These are phyloP conservation scores for Adelges cooleyi DNA, from an alignment of 1,140 invertebrate species.

Conservation along the genomic window DNA sequence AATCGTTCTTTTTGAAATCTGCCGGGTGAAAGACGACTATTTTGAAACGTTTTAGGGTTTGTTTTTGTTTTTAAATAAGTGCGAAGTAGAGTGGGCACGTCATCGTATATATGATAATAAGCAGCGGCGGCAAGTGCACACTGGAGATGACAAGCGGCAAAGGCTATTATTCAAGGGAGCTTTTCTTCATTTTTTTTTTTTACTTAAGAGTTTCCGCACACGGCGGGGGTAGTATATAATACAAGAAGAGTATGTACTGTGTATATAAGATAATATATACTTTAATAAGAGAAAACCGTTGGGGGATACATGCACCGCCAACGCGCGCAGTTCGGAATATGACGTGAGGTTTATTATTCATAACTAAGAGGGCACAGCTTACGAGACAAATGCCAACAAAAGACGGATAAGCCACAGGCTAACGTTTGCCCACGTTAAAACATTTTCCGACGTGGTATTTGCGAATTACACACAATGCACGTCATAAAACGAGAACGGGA, in stretches of 20 bases:
- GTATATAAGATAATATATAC: neutral
- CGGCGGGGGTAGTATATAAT: neutral
- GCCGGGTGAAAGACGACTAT: neutral
- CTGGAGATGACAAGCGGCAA: conserved; percentile 11
- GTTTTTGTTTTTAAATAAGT: conserved; percentile 4
- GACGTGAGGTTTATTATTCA: neutral
- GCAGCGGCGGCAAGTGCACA: conserved; percentile 7
- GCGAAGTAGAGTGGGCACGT: neutral
- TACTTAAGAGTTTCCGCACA: neutral
- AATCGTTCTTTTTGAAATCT: conserved; percentile 4
- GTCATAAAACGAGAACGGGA: no score
- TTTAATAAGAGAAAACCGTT: neutral
- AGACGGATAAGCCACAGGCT: no score
- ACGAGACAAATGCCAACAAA: neutral
- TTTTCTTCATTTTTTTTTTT: no score
- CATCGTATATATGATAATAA: conserved; percentile 6
- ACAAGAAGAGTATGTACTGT: no score
- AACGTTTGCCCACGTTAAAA: no score
- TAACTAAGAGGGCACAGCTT: neutral
- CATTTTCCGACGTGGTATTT: no score
- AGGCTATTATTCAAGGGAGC: conserved; percentile 20
- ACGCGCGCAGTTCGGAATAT: neutral
- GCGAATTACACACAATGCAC: no score
- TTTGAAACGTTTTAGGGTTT: conserved; percentile 11
- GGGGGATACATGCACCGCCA: no score